Base-by-base conservation (phyloP, 2,888 invertebrate species). In the Eremobia ochroleuca region DNA sequence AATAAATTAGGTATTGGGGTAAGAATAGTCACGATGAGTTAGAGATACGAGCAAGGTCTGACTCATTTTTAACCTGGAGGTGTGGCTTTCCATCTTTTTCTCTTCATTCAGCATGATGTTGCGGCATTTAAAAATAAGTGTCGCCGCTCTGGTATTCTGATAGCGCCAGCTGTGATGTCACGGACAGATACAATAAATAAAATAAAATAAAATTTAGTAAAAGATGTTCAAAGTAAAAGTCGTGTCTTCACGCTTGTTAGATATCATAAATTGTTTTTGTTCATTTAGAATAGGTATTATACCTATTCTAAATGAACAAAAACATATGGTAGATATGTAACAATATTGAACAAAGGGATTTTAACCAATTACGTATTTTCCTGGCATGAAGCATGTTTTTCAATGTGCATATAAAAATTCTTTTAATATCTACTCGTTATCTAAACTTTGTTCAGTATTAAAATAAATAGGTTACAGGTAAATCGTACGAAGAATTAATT, bases 381-480 rank as follows among this genome's bases (percentile, higher is more conserved):
- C n/a, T n/a, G 52, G n/a, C n/a, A 52, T 52, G n/a, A 11, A 52
- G 25, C 25, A 4, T 52, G 52, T 52, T 52, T 52, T 52, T 52
- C 52, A n/a, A 11, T 52, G 52, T 52, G 52, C 52, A 11, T 52
- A 52, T 9, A 52, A 52, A 15, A 52, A 52, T 46, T 2, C 8
- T 25, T 25, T 52, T 52, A 52, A 52, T 52, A n/a, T n/a, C n/a
- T n/a, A 52, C 8, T 58, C 18, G 0, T 28, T 40, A 13, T 8
- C 0, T 9, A 6, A 18, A 49, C 18, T 4, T 15, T 21, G 9
- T n/a, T 40, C 8, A 62, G 31, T 34, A 25, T 25, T 61, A 28
- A 40, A 28, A 46, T 28, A 52, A 61, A 77, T 58, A 28, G 74
- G 43, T 67, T 59, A 70, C 62, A 69, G 59, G 52, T n/a, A 58